Evolutionary conservation across 2,797 vertebrate genomes (phyloP).

Genomic region (Vireo griseus): DNA sequence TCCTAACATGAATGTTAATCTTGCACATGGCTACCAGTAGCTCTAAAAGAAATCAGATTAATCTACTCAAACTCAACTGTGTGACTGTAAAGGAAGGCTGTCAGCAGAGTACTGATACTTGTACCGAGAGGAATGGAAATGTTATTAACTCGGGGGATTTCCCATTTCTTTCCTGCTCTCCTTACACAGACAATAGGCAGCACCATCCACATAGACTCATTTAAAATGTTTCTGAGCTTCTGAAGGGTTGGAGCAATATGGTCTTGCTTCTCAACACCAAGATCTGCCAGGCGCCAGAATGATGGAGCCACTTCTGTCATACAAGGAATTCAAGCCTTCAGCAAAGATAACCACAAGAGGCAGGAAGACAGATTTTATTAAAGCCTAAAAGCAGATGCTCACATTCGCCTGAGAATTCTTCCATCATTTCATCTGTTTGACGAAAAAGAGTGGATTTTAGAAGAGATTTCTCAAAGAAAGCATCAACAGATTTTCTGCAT

Average conservation of each 20-base stretch:
- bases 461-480: neutral
- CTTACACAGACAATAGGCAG: neutral
- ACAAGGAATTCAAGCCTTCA: neutral
- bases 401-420: neutral
- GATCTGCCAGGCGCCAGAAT: neutral
- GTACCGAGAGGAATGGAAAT: neutral
- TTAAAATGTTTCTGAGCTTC: neutral
- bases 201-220: neutral
- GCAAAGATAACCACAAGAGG: neutral
- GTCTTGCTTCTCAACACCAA: neutral
- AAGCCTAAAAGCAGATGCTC: neutral
- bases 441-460: neutral
- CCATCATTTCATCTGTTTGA: neutral
- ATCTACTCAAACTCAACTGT: neutral
- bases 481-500: neutral
- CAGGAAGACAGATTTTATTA: neutral
- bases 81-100: neutral
- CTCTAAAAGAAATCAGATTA: neutral
- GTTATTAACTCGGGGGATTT: neutral
- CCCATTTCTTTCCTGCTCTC: neutral
- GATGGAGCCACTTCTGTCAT: neutral
- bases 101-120: neutral
- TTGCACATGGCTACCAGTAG: neutral
- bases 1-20: neutral
- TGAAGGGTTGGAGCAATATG: neutral